Evolutionary conservation across 2,888 invertebrate species (phyloP).

Genomic region (Hypomecis atomaria): DNA sequence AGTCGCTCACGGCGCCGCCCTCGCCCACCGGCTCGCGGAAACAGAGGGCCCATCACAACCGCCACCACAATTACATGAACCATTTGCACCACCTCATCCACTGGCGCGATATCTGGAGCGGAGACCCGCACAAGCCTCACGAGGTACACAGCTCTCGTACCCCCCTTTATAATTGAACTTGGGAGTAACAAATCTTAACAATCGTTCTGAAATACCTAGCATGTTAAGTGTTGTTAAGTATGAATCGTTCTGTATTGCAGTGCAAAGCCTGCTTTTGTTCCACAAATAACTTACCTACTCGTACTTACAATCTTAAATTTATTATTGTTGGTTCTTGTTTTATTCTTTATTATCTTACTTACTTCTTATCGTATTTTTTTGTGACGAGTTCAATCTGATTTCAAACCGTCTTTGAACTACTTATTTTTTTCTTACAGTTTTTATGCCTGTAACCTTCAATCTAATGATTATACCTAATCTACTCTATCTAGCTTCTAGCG

Average conservation of each 20-base stretch:
- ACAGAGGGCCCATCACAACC: conserved; percentile 67
- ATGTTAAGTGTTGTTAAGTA: conserved; percentile 47
- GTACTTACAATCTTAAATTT: conserved; percentile 12
- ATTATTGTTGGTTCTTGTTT: conserved; percentile 5
- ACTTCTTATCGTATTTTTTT: conserved; percentile 6
- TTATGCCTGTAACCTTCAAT: conserved; percentile 28
- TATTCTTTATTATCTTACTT: background rate
- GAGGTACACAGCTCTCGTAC: conserved; percentile 64
- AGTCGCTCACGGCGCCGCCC: conserved; percentile 79
- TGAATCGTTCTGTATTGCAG: conserved; percentile 39
- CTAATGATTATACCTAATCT: background rate
- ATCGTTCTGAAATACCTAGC: conserved; percentile 41
- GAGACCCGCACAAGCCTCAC: conserved; percentile 74
- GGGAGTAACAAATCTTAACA: conserved; percentile 40
- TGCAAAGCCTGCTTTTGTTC: conserved; percentile 40
- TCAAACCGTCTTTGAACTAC: conserved; percentile 17
- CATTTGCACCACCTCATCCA: conserved; percentile 78
- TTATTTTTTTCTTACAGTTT: conserved; percentile 20
- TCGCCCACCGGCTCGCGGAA: conserved; percentile 79
- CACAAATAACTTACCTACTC: conserved; percentile 27
- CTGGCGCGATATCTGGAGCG: conserved; percentile 81
- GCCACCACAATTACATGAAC: conserved; percentile 76
- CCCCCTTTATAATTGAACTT: conserved; percentile 27
- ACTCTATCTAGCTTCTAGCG: background rate
- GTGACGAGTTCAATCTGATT: background rate